Base-by-base conservation (phyloP, 2,113 vertebrate species). In the Psilopsiagon aurifrons region DNA sequence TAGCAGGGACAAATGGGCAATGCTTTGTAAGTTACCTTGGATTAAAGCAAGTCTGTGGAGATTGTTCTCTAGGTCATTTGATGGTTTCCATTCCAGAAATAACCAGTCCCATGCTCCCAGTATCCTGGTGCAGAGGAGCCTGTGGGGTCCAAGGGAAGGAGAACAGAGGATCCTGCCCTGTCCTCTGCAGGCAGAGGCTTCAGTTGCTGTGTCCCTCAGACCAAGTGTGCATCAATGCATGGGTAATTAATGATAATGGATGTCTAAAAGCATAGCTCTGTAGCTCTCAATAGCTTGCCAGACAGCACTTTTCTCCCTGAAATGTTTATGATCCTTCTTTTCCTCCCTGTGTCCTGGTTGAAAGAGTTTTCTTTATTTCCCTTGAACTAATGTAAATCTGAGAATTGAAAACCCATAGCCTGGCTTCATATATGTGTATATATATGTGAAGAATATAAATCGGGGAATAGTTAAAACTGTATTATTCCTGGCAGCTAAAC, bases 331-430 rank as follows among this genome's bases (percentile, higher is more conserved):
- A 79, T 62, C 46, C 71, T 59, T 47, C 78, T 94, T 84, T 92
- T 79, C 84, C 54, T 76, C 37, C 57, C 78, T 41, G 28, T 3
- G 2, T 75, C 84, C 73, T 22, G 16, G 84, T 9, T 85, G 59
- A 81, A 83, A 91, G 33, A 6, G 9, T 62, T 96, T 91, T 66
- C 64, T 86, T 94, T 88, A 82, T 79, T 92, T 89, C 67, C 78
- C 89, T 97, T 89, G 75, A 94, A 97, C 93, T 83, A 75, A 82
- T 54, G 28, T 86, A 66, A 94, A 95, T 71, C 63, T 71, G 69
- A 77, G 80, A 88, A 82, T 7, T 87, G 83, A n/a, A 71, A 91
- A 37, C n/a, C 22, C 52, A 6, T 13, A 43, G 54, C 66, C 51
- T 77, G 11, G 19, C 62, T 57, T 8, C 77, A 2, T 20, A 55